phyloP scores from a whole-genome alignment of 1,140 invertebrate genomes.

The Homarus americanus region DNA sequence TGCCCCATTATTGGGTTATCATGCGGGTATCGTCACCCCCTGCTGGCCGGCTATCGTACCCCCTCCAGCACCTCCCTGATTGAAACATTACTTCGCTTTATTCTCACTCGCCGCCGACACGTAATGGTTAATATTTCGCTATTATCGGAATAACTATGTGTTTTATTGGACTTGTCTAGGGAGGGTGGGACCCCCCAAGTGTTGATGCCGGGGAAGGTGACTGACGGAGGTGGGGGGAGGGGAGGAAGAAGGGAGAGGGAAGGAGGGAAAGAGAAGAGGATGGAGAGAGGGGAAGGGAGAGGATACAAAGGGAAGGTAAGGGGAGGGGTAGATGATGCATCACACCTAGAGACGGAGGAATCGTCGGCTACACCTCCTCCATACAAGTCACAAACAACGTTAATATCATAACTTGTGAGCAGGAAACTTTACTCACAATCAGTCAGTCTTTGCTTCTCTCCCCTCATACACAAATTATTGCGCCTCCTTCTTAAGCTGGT shows the following conservation, averaged over 20 bases:
- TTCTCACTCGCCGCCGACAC: neutral
- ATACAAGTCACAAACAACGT: too few species aligned
- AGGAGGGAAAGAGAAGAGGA: neutral
- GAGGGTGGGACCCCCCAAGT: neutral
- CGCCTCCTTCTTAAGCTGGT: neutral
- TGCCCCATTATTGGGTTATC: neutral
- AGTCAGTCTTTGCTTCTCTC: too few species aligned
- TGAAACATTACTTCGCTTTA: conserved; percentile 1
- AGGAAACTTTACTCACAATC: too few species aligned
- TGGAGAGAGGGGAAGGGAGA: neutral
- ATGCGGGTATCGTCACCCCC: neutral
- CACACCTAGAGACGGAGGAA: too few species aligned
- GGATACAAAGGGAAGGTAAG: neutral
- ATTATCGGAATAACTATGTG: neutral
- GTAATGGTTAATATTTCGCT: neutral
- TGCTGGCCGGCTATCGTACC: neutral
- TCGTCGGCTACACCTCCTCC: too few species aligned
- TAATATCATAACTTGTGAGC: too few species aligned
- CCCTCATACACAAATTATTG: too few species aligned
- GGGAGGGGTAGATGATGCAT: too few species aligned
- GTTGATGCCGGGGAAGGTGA: neutral
- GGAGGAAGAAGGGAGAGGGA: neutral
- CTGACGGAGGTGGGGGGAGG: neutral
- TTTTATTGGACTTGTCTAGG: neutral
- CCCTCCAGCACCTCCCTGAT: conserved; percentile 1